Base-by-base conservation (phyloP, 2,888 invertebrate genomes). In the Chrysomela aeneicollis region DNA sequence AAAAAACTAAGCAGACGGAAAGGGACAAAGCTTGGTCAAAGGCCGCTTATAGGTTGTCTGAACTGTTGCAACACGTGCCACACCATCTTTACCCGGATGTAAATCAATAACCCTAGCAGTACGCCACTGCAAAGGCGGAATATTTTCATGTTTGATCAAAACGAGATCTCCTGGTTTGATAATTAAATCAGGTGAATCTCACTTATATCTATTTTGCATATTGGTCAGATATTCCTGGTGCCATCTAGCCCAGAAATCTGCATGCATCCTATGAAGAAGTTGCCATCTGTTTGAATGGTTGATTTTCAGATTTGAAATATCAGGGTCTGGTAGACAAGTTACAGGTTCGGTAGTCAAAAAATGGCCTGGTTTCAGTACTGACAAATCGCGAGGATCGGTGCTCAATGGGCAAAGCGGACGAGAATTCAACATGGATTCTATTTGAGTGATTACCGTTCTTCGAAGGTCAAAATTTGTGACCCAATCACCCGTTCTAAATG, bases 371-470 rank as follows among this genome's bases (percentile, higher is more conserved):
- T 62, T 64, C 2, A 61, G 57, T 4, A 54, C 46, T 15, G 50
- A 30, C 8, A 63, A 47, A 49, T 68, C 68, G 6, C 51, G 59
- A 0, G 68, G 65, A 57, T 65, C 63, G 2, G 64, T 32, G 37
- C 63, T 64, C 5, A 60, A 8, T 1, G 54, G 26, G 55, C 60
- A 69, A 1, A 67, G 49, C 12, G 67, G 65, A 12, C 65, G 59
- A 5, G 60, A 69, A 53, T 69, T 67, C 32, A 69, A 50, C 12
- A 62, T 46, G 1, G 64, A 50, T 49, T 67, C 69, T 52, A 52
- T 49, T 52, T 65, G 65, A n/a, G 42, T 51, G 10, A 65, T 15
- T 1, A 61, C 32, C 8, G 61, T 61, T 70, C 68, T 46, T 70
- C 70, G 35, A 22, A 68, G 1, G 61, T 60, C 17, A 66, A 52